These are phyloP conservation scores for Urocitellus parryii DNA, from an alignment of 2,113 vertebrate genomes.

Conservation along the genomic window DNA sequence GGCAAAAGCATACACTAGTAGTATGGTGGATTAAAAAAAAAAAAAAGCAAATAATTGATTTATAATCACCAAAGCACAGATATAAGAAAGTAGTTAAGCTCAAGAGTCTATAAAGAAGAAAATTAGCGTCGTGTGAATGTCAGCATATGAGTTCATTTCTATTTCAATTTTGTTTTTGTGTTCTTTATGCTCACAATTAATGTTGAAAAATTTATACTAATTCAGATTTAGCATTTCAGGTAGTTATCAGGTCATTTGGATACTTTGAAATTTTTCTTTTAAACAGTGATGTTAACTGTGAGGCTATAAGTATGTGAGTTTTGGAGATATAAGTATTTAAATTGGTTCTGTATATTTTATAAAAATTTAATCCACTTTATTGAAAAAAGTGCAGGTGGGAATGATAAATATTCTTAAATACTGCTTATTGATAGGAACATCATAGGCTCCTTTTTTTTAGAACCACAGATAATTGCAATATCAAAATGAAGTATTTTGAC, in stretches of 20 bases:
- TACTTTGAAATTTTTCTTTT: constrained; percentile 43
- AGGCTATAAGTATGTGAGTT: background rate
- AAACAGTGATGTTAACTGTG: background rate
- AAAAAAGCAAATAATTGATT: background rate
- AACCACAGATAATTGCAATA: background rate
- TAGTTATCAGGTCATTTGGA: background rate
- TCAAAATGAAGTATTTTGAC: background rate
- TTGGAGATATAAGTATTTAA: constrained; percentile 7
- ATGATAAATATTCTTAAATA: background rate
- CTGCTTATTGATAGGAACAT: background rate
- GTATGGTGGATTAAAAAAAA: background rate
- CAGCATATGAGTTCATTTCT: background rate
- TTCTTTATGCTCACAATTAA: background rate
- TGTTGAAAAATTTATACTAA: background rate
- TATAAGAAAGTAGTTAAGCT: background rate
- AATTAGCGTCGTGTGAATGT: background rate
- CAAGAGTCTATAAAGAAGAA: background rate
- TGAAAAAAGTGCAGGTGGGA: background rate
- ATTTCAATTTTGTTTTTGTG: background rate
- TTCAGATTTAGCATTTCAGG: background rate
- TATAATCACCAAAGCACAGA: background rate
- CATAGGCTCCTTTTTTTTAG: background rate
- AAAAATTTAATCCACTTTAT: background rate
- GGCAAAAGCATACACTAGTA: background rate
- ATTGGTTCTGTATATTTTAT: background rate